Conservation (phyloP, 2,113 vertebrate species). For the Heloderma charlesbogerti region DNA sequence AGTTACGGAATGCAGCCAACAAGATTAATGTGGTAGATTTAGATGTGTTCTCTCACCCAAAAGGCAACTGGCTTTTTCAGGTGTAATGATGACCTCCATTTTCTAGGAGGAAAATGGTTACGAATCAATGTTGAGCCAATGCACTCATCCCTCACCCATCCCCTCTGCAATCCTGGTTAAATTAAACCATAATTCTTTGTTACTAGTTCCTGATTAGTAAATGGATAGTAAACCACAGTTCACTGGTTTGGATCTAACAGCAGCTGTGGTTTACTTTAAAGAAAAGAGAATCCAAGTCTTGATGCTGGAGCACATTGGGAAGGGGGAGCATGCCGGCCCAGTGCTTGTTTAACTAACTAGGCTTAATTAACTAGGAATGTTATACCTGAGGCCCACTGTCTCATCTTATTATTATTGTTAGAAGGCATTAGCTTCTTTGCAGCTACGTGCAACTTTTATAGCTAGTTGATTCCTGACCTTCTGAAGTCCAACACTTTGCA, state of each 20-base stretch:
- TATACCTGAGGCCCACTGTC: background rate
- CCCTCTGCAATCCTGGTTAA: background rate
- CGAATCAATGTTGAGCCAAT: background rate
- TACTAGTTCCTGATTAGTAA: background rate
- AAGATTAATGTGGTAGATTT: constrained; percentile 12
- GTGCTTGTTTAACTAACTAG: background rate
- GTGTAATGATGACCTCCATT: background rate
- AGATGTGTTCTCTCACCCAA: background rate
- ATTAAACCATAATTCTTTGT: background rate
- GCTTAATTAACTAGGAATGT: background rate
- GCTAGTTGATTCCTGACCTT: no score
- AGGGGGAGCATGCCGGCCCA: background rate
- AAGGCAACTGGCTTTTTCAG: background rate
- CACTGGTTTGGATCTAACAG: background rate
- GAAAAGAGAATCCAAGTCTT: no score
- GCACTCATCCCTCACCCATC: background rate
- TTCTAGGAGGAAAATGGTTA: background rate
- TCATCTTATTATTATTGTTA: background rate
- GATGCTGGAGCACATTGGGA: background rate
- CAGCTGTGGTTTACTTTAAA: background rate
- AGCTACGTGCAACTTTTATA: background rate
- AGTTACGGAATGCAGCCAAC: constrained; percentile 52
- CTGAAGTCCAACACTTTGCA: background rate
- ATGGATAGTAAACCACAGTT: background rate
- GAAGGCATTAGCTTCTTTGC: background rate